A percentile compares a stretch with the other conserved stretches of the same genome.
Evolutionary conservation across 2,113 vertebrate species (phyloP).

Genomic region (Prochilodus magdalenae): DNA sequence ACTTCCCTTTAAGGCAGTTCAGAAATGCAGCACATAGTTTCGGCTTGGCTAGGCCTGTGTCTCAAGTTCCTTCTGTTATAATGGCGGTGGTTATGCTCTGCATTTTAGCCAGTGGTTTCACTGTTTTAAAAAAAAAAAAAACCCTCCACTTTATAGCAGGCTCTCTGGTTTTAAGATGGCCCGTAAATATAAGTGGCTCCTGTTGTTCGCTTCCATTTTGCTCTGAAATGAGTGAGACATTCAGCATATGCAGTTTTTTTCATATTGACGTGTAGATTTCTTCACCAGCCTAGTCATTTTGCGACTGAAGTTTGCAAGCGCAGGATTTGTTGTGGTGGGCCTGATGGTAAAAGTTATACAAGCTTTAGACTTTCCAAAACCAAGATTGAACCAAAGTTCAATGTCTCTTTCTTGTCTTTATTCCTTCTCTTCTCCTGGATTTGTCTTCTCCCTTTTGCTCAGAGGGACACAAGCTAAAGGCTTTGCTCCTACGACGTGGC

Average conservation of each 20-base stretch:
- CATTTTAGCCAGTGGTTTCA: constrained; percentile 49
- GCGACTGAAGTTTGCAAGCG: not conserved
- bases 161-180: constrained; percentile 5
- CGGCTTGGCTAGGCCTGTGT: constrained; percentile 2
- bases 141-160: constrained; percentile 36
- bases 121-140: constrained; percentile 35
- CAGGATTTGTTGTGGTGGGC: not conserved
- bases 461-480: constrained; percentile 1
- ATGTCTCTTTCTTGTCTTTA: not conserved
- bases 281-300: not conserved
- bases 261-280: not conserved
- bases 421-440: not conserved
- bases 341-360: not conserved
- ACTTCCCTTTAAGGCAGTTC: not conserved
- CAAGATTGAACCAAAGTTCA: not conserved
- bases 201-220: not conserved
- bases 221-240: not conserved
- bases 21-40: not conserved
- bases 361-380: constrained; percentile 9
- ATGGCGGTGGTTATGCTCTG: constrained; percentile 41
- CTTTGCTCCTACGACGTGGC: constrained; percentile 37
- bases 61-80: constrained; percentile 50
- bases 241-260: not conserved
- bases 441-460: constrained; percentile 13
- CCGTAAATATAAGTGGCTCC: not conserved